phyloP scores from a whole-genome alignment of 1,140 invertebrate species.

The Bombus breviceps region DNA sequence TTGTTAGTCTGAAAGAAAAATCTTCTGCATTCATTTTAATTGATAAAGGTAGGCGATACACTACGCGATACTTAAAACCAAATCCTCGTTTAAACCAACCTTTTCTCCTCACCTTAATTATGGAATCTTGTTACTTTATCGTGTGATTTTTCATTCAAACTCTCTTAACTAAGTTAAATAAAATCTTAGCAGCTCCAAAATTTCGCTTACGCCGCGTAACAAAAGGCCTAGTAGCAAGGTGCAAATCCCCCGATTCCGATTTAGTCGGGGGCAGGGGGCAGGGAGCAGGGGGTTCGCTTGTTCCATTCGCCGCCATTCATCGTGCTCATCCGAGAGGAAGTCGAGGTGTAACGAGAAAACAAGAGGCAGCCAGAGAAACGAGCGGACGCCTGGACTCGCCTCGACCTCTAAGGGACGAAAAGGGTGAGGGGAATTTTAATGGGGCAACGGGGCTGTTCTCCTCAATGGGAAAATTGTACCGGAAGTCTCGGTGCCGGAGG shows the following conservation, averaged over 20 bases:
- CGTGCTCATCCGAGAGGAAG: conserved; percentile 37
- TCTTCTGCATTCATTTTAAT: no score
- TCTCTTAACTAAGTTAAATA: not conserved
- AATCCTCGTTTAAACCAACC: no score
- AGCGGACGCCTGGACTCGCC: not conserved
- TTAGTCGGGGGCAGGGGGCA: not conserved
- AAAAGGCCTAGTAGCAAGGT: not conserved
- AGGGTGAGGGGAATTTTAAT: conserved; percentile 60
- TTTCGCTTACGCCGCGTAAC: not conserved
- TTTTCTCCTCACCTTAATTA: no score
- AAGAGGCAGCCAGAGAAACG: conserved; percentile 25
- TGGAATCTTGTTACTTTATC: no score
- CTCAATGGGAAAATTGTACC: conserved; percentile 75
- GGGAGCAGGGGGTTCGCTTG: not conserved
- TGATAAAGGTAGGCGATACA: no score
- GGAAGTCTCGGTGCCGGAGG: conserved; percentile 67
- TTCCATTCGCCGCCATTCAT: conserved; percentile 38
- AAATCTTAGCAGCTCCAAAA: not conserved
- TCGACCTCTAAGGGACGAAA: not conserved
- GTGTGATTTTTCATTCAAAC: not conserved
- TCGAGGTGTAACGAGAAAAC: conserved; percentile 51
- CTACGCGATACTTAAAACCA: no score
- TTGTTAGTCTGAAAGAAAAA: no score
- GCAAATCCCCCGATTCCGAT: conserved; percentile 21
- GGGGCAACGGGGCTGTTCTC: conserved; percentile 54